Percentiles rank a stretch among this genome's conserved stretches.
Conservation (phyloP, 64 coral and sea anemone genomes). For the Astreopora myriophthalma region DNA sequence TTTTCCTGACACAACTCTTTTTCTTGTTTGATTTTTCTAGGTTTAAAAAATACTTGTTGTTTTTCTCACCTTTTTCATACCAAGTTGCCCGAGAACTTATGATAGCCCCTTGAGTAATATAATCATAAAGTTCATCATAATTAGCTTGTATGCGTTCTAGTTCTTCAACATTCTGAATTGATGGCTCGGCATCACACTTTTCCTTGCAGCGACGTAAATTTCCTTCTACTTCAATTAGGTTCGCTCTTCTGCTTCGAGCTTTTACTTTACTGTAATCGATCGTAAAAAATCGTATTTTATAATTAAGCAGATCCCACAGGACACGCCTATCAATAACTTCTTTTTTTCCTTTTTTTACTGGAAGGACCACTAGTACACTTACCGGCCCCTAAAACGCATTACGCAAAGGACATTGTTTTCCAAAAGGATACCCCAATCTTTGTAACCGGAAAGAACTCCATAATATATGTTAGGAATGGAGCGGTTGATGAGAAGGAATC, state of each 20-base stretch:
- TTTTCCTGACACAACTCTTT: slow-evolving; percentile 15
- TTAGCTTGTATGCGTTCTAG: slow-evolving; percentile 11
- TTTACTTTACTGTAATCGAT: slow-evolving; percentile 33
- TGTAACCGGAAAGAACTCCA: too few relatives aligned
- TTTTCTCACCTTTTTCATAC: slow-evolving; percentile 71
- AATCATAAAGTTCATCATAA: slow-evolving; percentile 45
- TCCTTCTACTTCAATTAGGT: not conserved
- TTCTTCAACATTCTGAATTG: not conserved
- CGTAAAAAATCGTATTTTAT: slow-evolving; percentile 53
- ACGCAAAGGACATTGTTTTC: too few relatives aligned
- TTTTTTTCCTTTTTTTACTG: too few relatives aligned
- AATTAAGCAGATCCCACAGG: slow-evolving; percentile 54
- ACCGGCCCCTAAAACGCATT: too few relatives aligned
- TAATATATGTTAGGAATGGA: too few relatives aligned
- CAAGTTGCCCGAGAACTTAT: slow-evolving; percentile 27
- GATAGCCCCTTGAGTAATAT: slow-evolving; percentile 36
- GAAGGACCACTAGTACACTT: too few relatives aligned
- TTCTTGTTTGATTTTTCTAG: slow-evolving; percentile 20
- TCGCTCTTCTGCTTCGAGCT: slow-evolving; percentile 5
- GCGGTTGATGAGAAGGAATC: too few relatives aligned
- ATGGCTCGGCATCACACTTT: not conserved
- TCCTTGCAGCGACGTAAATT: not conserved
- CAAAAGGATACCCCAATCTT: too few relatives aligned
- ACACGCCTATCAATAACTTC: slow-evolving; percentile 32
- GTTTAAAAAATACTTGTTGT: slow-evolving; percentile 57